A percentile compares a stretch with the other conserved stretches of the same genome.
These are phyloP conservation scores for Phyto melanocephala DNA, from an alignment of 2,888 invertebrate genomes.

Conservation along the genomic window DNA sequence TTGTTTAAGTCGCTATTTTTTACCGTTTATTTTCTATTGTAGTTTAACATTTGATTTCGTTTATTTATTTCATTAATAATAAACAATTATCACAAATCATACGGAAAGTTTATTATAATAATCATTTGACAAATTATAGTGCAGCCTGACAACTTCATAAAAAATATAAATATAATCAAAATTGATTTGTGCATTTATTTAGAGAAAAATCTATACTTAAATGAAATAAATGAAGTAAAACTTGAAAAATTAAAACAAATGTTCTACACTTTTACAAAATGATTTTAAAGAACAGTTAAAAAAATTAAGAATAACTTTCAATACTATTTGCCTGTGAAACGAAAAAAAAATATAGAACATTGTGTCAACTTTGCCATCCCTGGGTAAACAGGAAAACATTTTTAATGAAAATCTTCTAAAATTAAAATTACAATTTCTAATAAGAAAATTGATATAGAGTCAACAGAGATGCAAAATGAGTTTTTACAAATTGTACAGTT, in stretches of 20 bases:
- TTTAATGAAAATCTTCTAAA: too few relatives aligned
- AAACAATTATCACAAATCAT: constrained; percentile 22
- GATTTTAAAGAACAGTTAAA: not conserved
- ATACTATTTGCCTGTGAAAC: not conserved
- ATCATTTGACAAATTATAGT: not conserved
- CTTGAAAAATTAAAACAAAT: not conserved
- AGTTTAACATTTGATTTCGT: not conserved
- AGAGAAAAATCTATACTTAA: not conserved
- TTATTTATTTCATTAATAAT: not conserved
- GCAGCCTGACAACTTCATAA: not conserved
- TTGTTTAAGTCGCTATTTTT: not conserved
- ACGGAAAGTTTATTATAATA: not conserved
- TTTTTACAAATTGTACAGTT: too few relatives aligned
- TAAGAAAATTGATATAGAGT: too few relatives aligned
- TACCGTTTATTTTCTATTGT: not conserved
- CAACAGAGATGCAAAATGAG: too few relatives aligned
- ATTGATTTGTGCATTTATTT: constrained; percentile 32
- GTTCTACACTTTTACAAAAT: too few relatives aligned
- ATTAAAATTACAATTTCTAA: too few relatives aligned
- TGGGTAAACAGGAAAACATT: too few relatives aligned
- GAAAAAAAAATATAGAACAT: too few relatives aligned
- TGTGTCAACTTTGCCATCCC: too few relatives aligned
- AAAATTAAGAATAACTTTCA: not conserved
- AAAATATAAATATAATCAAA: not conserved
- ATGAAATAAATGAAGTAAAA: not conserved